Conservation (phyloP, 2,113 vertebrate species). For the Microcebus lehilahytsara region DNA sequence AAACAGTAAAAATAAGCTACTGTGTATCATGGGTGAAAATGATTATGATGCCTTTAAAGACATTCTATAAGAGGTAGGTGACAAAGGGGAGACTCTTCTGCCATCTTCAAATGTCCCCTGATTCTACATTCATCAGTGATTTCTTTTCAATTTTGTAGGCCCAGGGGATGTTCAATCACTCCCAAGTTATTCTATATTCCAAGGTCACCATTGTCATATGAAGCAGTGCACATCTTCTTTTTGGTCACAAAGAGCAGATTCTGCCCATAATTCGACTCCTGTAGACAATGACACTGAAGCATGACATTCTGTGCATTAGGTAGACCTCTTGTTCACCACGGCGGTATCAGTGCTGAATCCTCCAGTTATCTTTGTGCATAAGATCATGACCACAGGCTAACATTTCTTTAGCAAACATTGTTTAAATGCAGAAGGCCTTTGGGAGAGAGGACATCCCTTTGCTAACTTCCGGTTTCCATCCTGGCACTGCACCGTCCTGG, state of each 20-base stretch:
- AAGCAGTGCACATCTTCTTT: conserved; percentile 29
- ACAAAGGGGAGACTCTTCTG: conserved; percentile 82
- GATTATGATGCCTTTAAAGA: conserved; percentile 79
- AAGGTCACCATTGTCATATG: conserved; percentile 62
- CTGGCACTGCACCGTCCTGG: conserved; percentile 97
- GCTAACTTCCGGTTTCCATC: conserved; percentile 90
- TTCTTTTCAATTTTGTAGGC: conserved; percentile 73
- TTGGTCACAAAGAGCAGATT: conserved; percentile 80
- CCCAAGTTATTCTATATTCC: conserved; percentile 66
- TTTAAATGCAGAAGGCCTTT: conserved; percentile 95
- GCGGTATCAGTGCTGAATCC: conserved; percentile 36
- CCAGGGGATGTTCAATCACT: conserved; percentile 76
- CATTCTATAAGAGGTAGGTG: conserved; percentile 88
- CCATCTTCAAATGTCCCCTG: conserved; percentile 82
- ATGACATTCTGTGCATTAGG: conserved; percentile 69
- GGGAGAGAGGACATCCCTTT: conserved; percentile 90
- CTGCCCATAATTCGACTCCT: conserved; percentile 82
- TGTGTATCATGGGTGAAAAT: conserved; percentile 75
- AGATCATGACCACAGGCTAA: conserved; percentile 82
- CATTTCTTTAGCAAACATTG: conserved; percentile 95
- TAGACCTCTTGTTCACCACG: conserved; percentile 66
- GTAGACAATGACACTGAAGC: conserved; percentile 62
- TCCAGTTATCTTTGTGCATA: conserved; percentile 51
- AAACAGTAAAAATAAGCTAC: conserved; percentile 86
- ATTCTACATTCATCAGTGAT: conserved; percentile 81